phyloP scores from a whole-genome alignment of 2,797 vertebrate species.

The Poecilia picta region DNA sequence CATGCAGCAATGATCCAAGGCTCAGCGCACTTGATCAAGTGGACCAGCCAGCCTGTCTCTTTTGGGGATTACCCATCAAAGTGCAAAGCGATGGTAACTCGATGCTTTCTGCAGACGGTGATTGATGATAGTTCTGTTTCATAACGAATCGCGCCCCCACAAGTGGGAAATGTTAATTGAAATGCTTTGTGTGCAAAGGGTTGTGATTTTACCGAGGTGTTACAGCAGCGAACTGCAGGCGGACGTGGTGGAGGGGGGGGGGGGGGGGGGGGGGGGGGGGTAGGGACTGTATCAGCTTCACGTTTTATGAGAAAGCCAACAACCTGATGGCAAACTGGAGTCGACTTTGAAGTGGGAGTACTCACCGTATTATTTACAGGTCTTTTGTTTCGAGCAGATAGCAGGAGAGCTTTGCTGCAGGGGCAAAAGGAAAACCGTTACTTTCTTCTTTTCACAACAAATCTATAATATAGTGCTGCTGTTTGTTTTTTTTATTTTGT shows the following conservation, averaged over 20 bases:
- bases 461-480: slow-evolving; percentile 9
- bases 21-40: slow-evolving; percentile 78
- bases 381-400: slow-evolving; percentile 52
- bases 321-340: slow-evolving; percentile 33
- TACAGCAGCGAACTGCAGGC: slow-evolving; percentile 38
- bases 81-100: slow-evolving; percentile 79
- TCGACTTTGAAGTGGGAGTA: slow-evolving; percentile 21
- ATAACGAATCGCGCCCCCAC: slow-evolving; percentile 71
- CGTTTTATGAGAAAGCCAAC: slow-evolving; percentile 22
- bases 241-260: too few species aligned
- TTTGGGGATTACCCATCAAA: slow-evolving; percentile 79
- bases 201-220: slow-evolving; percentile 52
- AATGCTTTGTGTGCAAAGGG: slow-evolving; percentile 74
- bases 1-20: slow-evolving; percentile 62
- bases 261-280: too few species aligned
- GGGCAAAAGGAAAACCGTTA: neutral
- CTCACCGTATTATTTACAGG: slow-evolving; percentile 61
- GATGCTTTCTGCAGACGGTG: slow-evolving; percentile 80
- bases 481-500: neutral
- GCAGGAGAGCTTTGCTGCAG: slow-evolving; percentile 52
- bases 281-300: slow-evolving; percentile 16
- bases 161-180: slow-evolving; percentile 80
- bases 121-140: slow-evolving; percentile 80
- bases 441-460: slow-evolving; percentile 11
- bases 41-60: slow-evolving; percentile 64